Evolutionary conservation across 2,888 invertebrate species (phyloP).

Genomic region (Epistrophe eligans): DNA sequence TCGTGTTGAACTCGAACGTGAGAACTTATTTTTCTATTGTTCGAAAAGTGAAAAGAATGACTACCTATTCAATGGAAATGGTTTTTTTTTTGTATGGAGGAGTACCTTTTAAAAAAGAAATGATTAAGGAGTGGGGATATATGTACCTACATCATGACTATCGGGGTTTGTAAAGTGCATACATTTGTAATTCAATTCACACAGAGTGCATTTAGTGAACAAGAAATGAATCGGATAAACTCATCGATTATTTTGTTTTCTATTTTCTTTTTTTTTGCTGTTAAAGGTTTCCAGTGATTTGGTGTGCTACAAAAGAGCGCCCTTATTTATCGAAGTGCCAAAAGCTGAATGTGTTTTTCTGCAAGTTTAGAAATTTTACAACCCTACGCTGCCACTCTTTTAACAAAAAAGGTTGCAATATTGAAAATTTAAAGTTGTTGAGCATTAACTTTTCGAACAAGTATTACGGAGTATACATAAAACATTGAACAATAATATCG

Average conservation of each 20-base stretch:
- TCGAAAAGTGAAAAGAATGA: not conserved
- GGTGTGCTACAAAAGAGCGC: too few relatives aligned
- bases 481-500: too few relatives aligned
- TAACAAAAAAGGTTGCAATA: too few relatives aligned
- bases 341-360: too few relatives aligned
- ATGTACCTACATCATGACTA: not conserved
- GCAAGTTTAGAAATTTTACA: too few relatives aligned
- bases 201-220: not conserved
- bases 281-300: too few relatives aligned
- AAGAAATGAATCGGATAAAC: not conserved
- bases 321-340: too few relatives aligned
- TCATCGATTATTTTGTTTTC: not conserved
- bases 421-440: too few relatives aligned
- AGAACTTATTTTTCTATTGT: slow-evolving; percentile 4
- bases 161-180: not conserved
- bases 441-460: too few relatives aligned
- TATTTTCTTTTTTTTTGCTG: not conserved
- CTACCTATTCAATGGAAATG: not conserved
- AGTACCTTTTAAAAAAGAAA: not conserved
- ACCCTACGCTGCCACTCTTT: too few relatives aligned
- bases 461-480: too few relatives aligned
- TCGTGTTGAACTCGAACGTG: slow-evolving; percentile 21
- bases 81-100: not conserved
- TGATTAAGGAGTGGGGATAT: not conserved
- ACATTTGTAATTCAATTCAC: slow-evolving; percentile 1